These are phyloP conservation scores for Corbicula japonica DNA, from an alignment of 2,888 invertebrate genomes.

Conservation along the genomic window DNA sequence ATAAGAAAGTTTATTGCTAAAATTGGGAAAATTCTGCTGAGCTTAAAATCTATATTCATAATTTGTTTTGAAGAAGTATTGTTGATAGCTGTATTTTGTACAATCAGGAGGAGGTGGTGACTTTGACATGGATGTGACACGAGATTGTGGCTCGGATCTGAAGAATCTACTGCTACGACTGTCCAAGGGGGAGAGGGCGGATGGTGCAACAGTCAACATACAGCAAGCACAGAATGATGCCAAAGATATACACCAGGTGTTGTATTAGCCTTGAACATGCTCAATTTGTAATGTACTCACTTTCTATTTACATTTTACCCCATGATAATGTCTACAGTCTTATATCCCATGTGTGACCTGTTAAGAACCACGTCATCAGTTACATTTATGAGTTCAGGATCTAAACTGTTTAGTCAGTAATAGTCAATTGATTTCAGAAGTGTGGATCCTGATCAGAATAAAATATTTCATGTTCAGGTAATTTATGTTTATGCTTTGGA, in stretches of 20 bases:
- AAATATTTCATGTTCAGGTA: too few species aligned
- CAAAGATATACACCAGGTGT: constrained; percentile 65
- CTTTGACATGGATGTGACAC: constrained; percentile 74
- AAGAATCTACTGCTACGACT: constrained; percentile 74
- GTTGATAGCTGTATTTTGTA: too few species aligned
- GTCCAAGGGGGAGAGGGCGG: constrained; percentile 69
- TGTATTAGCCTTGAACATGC: too few species aligned
- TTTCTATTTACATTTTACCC: background rate
- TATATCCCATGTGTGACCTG: too few species aligned
- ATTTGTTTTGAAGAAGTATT: too few species aligned
- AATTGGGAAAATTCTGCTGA: too few species aligned
- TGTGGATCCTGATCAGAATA: too few species aligned
- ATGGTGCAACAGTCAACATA: constrained; percentile 71
- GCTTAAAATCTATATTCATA: too few species aligned
- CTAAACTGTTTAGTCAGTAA: background rate
- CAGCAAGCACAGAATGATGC: constrained; percentile 80
- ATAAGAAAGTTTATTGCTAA: too few species aligned
- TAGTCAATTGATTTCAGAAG: too few species aligned
- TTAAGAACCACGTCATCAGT: background rate
- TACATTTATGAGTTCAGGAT: background rate
- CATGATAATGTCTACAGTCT: background rate
- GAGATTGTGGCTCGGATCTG: constrained; percentile 78
- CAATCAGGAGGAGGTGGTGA: constrained; percentile 74
- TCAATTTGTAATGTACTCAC: too few species aligned
- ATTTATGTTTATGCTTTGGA: too few species aligned